Conservation (phyloP, 2,888 invertebrate species). For the Tetrapedia diversipes region DNA sequence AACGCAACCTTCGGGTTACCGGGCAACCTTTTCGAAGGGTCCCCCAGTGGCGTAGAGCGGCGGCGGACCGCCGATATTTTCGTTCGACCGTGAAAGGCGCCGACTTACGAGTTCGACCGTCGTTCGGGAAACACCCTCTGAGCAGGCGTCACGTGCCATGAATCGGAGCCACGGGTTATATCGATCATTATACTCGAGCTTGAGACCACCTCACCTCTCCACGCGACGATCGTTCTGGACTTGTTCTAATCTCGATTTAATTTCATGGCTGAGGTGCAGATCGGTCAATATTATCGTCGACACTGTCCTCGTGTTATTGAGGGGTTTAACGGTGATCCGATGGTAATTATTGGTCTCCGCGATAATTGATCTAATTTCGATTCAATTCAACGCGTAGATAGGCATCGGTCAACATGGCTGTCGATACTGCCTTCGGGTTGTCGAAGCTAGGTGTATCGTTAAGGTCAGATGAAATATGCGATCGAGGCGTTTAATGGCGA, state of each 20-base stretch:
- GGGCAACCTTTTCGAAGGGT: slow-evolving; percentile 73
- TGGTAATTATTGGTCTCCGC: no score
- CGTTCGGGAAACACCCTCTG: neutral
- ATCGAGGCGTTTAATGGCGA: neutral
- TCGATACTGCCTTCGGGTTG: neutral
- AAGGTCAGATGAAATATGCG: neutral
- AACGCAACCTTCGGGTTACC: slow-evolving; percentile 79
- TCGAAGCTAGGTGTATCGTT: neutral
- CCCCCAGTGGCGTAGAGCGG: slow-evolving; percentile 76
- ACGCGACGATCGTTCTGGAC: neutral
- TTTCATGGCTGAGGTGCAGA: neutral
- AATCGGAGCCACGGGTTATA: slow-evolving; percentile 10
- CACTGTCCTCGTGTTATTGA: neutral
- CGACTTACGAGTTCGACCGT: neutral
- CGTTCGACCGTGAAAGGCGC: slow-evolving; percentile 27
- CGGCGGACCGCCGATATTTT: slow-evolving; percentile 34
- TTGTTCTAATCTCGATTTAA: slow-evolving; percentile 8
- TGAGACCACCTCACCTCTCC: neutral
- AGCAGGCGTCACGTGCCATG: neutral
- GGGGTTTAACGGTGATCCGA: no score
- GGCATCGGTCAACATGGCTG: neutral
- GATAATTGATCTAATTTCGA: neutral
- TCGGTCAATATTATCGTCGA: neutral
- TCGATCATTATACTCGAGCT: neutral
- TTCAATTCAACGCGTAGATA: neutral